These are phyloP conservation scores for Acanthopleura granulata DNA, from an alignment of 2,888 invertebrate genomes.

Conservation along the genomic window DNA sequence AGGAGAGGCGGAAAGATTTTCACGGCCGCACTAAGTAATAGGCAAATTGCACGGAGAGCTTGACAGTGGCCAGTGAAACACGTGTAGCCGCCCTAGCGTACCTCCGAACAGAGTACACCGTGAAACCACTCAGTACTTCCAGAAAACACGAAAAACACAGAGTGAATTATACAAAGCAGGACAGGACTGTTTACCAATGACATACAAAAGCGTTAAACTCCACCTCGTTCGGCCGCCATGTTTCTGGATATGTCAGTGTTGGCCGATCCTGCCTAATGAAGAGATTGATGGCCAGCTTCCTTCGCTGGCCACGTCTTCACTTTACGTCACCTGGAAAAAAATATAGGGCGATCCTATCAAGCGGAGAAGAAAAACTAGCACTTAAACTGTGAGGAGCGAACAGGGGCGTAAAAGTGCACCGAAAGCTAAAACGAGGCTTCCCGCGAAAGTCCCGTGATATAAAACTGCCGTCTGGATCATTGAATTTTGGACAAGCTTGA, in stretches of 20 bases:
- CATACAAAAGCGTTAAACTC: background rate
- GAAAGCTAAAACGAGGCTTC: background rate
- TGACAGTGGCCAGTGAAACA: background rate
- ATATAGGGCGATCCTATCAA: too few species aligned
- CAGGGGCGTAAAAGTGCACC: background rate
- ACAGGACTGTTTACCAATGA: background rate
- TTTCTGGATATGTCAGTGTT: too few species aligned
- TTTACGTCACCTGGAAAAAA: too few species aligned
- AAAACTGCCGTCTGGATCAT: constrained; percentile 18
- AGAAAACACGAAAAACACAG: too few species aligned
- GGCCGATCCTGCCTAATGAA: too few species aligned
- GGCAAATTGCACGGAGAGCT: background rate
- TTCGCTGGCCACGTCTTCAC: too few species aligned
- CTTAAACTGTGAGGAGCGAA: too few species aligned
- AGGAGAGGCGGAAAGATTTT: background rate
- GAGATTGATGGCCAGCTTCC: too few species aligned
- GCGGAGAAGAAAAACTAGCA: too few species aligned
- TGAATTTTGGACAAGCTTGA: constrained; percentile 17
- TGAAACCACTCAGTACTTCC: too few species aligned
- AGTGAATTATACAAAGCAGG: background rate
- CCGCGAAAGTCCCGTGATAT: constrained; percentile 2
- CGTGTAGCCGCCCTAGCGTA: background rate
- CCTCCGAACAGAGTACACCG: too few species aligned
- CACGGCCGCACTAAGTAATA: background rate
- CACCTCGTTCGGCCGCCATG: too few species aligned